Evolutionary conservation across 2,113 vertebrate species (phyloP), one percentile per base, ranked within the genome.

Genomic region (Melanerpes aurifrons): DNA sequence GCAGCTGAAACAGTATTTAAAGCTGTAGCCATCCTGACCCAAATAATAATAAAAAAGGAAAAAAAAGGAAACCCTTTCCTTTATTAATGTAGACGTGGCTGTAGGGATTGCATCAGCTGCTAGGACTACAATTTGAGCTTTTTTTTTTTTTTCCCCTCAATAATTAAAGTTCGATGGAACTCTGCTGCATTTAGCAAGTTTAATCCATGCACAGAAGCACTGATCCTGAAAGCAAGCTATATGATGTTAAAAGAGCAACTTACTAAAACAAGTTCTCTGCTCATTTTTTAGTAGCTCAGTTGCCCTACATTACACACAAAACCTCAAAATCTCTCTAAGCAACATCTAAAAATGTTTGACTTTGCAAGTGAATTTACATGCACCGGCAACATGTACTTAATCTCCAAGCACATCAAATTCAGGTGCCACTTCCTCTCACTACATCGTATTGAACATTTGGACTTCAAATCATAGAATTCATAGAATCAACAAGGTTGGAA

Each of bases 1-100:
- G 85, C 86, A 96, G 88, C 76, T 95, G 90, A 96, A 95, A 94
- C 82, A 93, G 93, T 92, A 97, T 96, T 95, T 96, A 93, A 96
- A 95, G 64, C 61, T 89, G 91, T 82, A 95, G 56, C 70, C 58
- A 86, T 93, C 26, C 72, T 92, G 82, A 85, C 78, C 82, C 82
- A 91, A 96, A 97, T 87, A 86, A 45, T 45, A 45, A 45, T 45
- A 83, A 87, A 87, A 89, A 37, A 82, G 86, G 35, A n/a, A 12
- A 25, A 81, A 84, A 96, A 92, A 91, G 69, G 87, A 95, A 94
- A 95, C 32, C 9, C 74, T 79, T 90, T 93, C 68, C 73, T 87
- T 78, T 85, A 68, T 87, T 78, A 84, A 48, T 37, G 68, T 29
- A 96, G 86, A 94, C 56, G 68, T 95, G 90, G 94, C 89, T 93